Evolutionary conservation across 2,113 vertebrate species (phyloP), one percentile per base, ranked within the genome.

Genomic region (Cygnus buccinator): DNA sequence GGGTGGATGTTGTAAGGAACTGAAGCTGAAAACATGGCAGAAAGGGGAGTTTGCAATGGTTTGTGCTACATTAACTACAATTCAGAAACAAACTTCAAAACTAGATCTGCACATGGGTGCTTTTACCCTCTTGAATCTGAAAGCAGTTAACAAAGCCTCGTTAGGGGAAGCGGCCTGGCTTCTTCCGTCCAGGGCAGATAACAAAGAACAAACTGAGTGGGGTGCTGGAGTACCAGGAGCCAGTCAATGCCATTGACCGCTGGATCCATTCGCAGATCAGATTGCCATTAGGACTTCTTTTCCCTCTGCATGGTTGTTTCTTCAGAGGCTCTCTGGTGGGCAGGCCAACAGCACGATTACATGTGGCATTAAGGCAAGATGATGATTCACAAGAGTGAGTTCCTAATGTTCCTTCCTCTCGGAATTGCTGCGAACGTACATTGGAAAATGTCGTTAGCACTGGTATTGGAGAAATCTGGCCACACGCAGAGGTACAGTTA

Each of bases 261-360:
- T 19, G 33, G 50, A 33, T 16, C 48, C 37, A 28, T 52, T 67
- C 50, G 13, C 29, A 33, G 76, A n/a, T 81, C 39, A 39, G 57
- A 29, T 35, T 61, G 44, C 55, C 3, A 1, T 9, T 12, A 5
- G 33, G 54, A 13, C 33, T 20, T 31, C 15, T 80, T 37, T 29
- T 43, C 18, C 26, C 50, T 18, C 2, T 78, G 22, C 13, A 14
- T 2, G 8, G 7, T 8, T 67, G 50, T 62, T 85, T 62, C 33
- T 92, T 75, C 84, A 48, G 81, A 46, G 52, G 39, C 58, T 20
- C 70, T 75, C 39, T 43, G 68, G 57, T 50, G 44, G 50, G 44
- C 50, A 70, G 50, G 6, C 63, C 8, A 52, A 61, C 10, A 44
- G 37, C 44, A 5, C 0, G 0, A 21, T 44, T 10, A 2, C 18